Evolutionary conservation across 2,113 vertebrate genomes (phyloP), one percentile per base, ranked within the genome.

Genomic region (Platanista minor): DNA sequence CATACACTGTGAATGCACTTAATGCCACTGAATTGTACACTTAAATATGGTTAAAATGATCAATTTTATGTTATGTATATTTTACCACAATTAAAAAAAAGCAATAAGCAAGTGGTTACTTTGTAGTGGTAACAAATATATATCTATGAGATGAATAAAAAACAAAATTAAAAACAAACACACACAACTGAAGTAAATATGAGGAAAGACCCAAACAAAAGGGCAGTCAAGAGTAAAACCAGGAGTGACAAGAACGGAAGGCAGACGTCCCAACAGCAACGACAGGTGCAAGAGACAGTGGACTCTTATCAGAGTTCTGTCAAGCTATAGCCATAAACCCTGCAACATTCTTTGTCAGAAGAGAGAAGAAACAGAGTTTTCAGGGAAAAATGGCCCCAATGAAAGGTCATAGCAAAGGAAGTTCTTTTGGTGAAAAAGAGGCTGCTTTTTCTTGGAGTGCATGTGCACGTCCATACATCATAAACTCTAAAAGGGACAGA

Each of bases 201-300:
- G 52, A 43, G 41, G 33, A 78, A 17, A 52, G 52, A 41, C 8
- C 4, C 49, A 14, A 33, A 12, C 0, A 1, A n/a, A 29, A 20
- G 3, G 43, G 21, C 2, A 3, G n/a, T 27, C 11, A 4, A 21
- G 66, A 25, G 13, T 10, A 12, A 13, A 41, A 1, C 8, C 39
- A 3, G 5, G 31, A 3, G 5, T 0, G 20, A 11, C 54, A 0
- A 15, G 46, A 20, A 0, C 66, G 1, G 13, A 6, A 0, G 10
- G 27, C 25, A 2, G 31, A 4, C 5, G 2, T 12, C 46, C 54
- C 1, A 1, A 1, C 6, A 27, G 59, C 39, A 5, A 2, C 0
- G n/a, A n/a, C 17, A 15, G 18, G 27, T 49, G 66, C 21, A 29
- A 21, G 25, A 71, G 20, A 27, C 25, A 10, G 39, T 0, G 23